A percentile compares a stretch with the other conserved stretches of the same genome.
These are phyloP conservation scores for Caenorhabditis imperialis DNA, from an alignment of 2,888 invertebrate genomes.

Conservation along the genomic window DNA sequence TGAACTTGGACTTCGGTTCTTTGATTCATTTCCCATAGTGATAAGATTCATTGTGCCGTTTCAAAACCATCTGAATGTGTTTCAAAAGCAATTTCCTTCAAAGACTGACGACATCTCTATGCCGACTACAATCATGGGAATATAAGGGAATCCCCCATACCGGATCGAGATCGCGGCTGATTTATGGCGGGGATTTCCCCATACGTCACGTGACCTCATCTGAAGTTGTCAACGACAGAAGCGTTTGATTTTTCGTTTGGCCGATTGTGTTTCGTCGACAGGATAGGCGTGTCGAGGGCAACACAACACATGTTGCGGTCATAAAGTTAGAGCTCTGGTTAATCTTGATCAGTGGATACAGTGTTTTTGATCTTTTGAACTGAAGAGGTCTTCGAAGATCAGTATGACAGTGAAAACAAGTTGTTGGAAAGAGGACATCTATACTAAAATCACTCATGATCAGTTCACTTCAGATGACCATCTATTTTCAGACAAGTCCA, in stretches of 20 bases:
- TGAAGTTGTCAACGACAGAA: conserved; percentile 23
- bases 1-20: too few relatives aligned
- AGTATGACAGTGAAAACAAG: not conserved
- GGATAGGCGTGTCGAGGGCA: conserved; percentile 17
- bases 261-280: conserved; percentile 34
- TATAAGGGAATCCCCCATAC: conserved; percentile 18
- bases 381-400: not conserved
- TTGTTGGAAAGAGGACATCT: not conserved
- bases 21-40: too few relatives aligned
- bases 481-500: too few relatives aligned
- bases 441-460: conserved; percentile 7
- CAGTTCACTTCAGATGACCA: too few relatives aligned
- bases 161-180: conserved; percentile 38
- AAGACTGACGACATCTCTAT: too few relatives aligned
- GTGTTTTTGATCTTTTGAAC: not conserved
- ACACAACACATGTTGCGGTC: too few relatives aligned
- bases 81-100: too few relatives aligned
- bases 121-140: too few relatives aligned
- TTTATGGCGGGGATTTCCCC: conserved; percentile 45
- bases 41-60: too few relatives aligned
- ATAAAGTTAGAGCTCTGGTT: too few relatives aligned
- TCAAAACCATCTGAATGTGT: too few relatives aligned
- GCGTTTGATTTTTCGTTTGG: conserved; percentile 42
- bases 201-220: conserved; percentile 46
- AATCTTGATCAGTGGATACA: too few relatives aligned